These are phyloP conservation scores for Metopia argyrocephala DNA, from an alignment of 2,888 invertebrate genomes.

Conservation along the genomic window DNA sequence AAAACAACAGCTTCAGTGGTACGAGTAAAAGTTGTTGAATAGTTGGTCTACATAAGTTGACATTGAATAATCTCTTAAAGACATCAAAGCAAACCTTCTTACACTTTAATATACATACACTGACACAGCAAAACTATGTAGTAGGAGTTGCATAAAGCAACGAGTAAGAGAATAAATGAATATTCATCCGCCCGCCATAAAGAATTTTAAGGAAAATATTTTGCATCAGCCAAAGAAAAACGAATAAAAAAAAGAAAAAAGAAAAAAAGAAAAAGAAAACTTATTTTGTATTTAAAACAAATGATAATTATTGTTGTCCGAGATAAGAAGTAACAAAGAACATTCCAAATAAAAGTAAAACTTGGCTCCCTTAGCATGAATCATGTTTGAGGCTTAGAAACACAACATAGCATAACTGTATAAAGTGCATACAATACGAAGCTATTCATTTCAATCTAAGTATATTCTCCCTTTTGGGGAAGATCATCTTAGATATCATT, in stretches of 20 bases:
- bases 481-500: slow-evolving; percentile 57
- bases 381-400: background rate
- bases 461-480: slow-evolving; percentile 4
- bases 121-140: background rate
- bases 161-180: slow-evolving; percentile 16
- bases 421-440: background rate
- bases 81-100: slow-evolving; percentile 58
- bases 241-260: background rate
- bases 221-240: background rate
- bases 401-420: background rate
- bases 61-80: slow-evolving; percentile 63
- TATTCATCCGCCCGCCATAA: slow-evolving; percentile 59
- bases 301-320: slow-evolving; percentile 50
- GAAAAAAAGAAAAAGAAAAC: slow-evolving; percentile 2
- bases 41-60: slow-evolving; percentile 53
- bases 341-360: slow-evolving; percentile 1
- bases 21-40: slow-evolving; percentile 16
- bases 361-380: slow-evolving; percentile 40
- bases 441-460: slow-evolving; percentile 18
- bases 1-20: slow-evolving; percentile 29
- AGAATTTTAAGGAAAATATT: slow-evolving; percentile 31
- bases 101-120: background rate
- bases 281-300: slow-evolving; percentile 32
- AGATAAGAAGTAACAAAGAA: slow-evolving; percentile 20
- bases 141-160: background rate